These are phyloP conservation scores for Lycopodina hypogea DNA, from an alignment of 37 sponge, comb jelly and placozoan species.

Conservation along the genomic window DNA sequence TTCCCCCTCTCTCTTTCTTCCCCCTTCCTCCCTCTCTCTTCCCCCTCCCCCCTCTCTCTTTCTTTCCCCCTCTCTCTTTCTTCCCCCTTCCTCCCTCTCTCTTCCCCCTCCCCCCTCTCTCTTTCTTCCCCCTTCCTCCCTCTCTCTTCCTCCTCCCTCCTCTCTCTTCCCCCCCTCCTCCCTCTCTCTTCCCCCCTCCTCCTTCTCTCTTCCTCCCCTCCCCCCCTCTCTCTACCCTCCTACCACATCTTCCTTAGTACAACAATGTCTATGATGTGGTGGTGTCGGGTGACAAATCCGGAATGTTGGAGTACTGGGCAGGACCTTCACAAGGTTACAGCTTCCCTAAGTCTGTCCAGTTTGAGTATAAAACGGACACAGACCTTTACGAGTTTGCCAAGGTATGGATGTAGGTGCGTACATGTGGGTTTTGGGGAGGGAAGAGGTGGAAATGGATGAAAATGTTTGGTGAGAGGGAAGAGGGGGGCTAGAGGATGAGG, in stretches of 20 bases:
- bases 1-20: too few species aligned
- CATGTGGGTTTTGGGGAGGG: neutral
- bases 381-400: constrained; percentile 93
- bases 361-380: constrained; percentile 92
- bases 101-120: too few species aligned
- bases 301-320: constrained; percentile 96
- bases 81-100: too few species aligned
- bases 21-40: too few species aligned
- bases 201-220: too few species aligned
- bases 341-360: constrained; percentile 72
- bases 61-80: too few species aligned
- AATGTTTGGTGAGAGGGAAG: too few species aligned
- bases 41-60: too few species aligned
- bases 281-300: constrained; percentile 79
- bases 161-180: neutral
- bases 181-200: neutral
- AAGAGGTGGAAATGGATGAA: too few species aligned
- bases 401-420: constrained; percentile 16
- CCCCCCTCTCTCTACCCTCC: too few species aligned
- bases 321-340: constrained; percentile 58
- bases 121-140: neutral
- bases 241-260: constrained; percentile 42
- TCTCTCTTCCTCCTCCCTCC: neutral
- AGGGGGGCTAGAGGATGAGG: too few species aligned
- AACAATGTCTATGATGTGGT: constrained; percentile 71